These are phyloP conservation scores for Grantiella picta DNA, from an alignment of 2,113 vertebrate genomes.

Conservation along the genomic window DNA sequence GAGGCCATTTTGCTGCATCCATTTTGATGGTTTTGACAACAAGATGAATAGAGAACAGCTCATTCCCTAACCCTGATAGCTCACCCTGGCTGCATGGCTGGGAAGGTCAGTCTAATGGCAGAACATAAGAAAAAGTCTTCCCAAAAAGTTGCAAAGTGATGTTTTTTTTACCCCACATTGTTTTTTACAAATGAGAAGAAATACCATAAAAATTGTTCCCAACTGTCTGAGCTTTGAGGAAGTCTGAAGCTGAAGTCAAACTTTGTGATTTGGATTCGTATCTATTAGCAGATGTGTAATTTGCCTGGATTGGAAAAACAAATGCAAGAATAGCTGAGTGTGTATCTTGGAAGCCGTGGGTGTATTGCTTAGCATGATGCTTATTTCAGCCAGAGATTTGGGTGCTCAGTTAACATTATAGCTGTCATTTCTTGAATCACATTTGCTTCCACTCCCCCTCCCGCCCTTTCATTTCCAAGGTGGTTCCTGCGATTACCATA, in stretches of 20 bases:
- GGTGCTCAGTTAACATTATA: background rate
- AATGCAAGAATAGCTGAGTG: slow-evolving; percentile 7
- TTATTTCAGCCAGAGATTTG: slow-evolving; percentile 1
- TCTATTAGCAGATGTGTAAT: slow-evolving; percentile 16
- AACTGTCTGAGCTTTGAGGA: background rate
- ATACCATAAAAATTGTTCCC: background rate
- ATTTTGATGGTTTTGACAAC: background rate
- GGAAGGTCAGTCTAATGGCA: background rate
- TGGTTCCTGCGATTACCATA: background rate
- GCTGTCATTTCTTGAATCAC: background rate
- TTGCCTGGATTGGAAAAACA: slow-evolving; percentile 13
- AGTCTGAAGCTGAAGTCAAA: background rate
- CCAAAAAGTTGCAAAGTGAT: background rate
- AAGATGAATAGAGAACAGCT: background rate
- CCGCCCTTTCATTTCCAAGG: background rate
- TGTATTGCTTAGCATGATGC: background rate
- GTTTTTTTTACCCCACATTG: fast-evolving
- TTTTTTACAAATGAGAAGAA: background rate
- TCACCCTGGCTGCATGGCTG: background rate
- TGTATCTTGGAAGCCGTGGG: background rate
- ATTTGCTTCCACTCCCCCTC: background rate
- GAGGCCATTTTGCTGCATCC: background rate
- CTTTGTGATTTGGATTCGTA: background rate
- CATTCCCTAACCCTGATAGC: background rate
- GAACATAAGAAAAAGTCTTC: background rate